Conservation (phyloP, 2,888 invertebrate species). For the Nomada hirtipes region DNA sequence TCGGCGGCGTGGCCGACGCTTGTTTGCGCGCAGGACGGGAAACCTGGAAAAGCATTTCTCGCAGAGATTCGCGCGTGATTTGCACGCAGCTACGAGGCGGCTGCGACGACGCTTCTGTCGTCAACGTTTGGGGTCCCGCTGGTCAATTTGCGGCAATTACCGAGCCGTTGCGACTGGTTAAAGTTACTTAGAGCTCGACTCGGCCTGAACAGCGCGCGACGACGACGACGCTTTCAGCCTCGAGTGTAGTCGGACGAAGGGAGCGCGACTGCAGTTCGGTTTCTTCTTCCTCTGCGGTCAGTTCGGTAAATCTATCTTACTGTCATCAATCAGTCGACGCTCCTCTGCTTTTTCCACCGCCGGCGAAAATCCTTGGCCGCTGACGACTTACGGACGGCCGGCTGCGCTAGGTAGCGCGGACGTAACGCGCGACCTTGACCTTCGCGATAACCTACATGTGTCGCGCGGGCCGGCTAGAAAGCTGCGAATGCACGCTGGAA, state of each 20-base stretch:
- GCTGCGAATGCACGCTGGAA: background rate
- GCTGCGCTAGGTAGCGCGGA: background rate
- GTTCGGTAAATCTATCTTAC: too few relatives aligned
- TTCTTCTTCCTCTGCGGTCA: too few relatives aligned
- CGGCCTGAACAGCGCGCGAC: slow-evolving; percentile 6
- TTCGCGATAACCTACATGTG: slow-evolving; percentile 48
- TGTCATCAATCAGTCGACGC: too few relatives aligned
- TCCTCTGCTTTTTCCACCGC: background rate
- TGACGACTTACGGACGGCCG: background rate
- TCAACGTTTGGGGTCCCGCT: slow-evolving; percentile 67
- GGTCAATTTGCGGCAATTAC: slow-evolving; percentile 78
- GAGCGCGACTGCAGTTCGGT: too few relatives aligned
- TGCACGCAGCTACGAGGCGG: slow-evolving; percentile 28
- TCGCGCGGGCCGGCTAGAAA: background rate
- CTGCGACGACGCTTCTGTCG: slow-evolving; percentile 6
- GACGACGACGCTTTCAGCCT: background rate
- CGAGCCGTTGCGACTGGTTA: slow-evolving; percentile 74
- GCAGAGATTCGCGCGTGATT: slow-evolving; percentile 50
- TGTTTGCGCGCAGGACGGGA: background rate
- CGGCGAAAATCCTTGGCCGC: slow-evolving; percentile 4
- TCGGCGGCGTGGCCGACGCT: background rate
- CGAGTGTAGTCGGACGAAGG: too few relatives aligned
- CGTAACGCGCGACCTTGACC: slow-evolving; percentile 42
- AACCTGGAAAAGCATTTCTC: background rate
- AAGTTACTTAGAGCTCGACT: slow-evolving; percentile 70